These are phyloP conservation scores for Gymnorhina tibicen DNA, from an alignment of 2,113 vertebrate genomes.

Conservation along the genomic window DNA sequence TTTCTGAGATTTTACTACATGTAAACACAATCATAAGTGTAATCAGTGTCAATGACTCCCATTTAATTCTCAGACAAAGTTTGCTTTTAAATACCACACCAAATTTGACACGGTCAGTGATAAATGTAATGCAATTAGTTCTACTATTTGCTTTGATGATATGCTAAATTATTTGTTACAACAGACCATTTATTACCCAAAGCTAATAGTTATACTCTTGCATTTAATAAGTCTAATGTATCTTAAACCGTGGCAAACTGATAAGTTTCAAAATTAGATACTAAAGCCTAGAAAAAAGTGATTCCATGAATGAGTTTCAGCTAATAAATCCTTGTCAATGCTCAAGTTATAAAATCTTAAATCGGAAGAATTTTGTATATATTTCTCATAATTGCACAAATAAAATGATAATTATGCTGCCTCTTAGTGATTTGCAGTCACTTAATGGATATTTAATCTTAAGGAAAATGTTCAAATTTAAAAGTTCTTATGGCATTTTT, in stretches of 20 bases:
- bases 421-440: background rate
- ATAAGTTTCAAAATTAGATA: conserved; percentile 13
- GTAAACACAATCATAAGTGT: background rate
- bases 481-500: background rate
- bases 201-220: conserved; percentile 8
- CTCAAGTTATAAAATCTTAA: background rate
- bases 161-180: conserved; percentile 62
- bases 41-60: conserved; percentile 29
- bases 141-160: conserved; percentile 57
- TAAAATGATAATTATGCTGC: background rate
- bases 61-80: conserved; percentile 30
- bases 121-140: conserved; percentile 56
- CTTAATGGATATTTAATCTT: background rate
- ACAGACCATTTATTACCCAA: conserved; percentile 51
- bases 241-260: background rate
- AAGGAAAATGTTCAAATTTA: background rate
- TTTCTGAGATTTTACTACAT: background rate
- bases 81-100: conserved; percentile 40
- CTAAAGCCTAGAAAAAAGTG: background rate
- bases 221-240: conserved; percentile 19
- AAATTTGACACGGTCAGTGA: conserved; percentile 27
- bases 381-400: background rate
- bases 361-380: background rate
- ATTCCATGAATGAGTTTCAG: background rate
- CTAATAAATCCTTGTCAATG: background rate